These are phyloP conservation scores for Apamea anceps DNA, from an alignment of 2,888 invertebrate species.

Conservation along the genomic window DNA sequence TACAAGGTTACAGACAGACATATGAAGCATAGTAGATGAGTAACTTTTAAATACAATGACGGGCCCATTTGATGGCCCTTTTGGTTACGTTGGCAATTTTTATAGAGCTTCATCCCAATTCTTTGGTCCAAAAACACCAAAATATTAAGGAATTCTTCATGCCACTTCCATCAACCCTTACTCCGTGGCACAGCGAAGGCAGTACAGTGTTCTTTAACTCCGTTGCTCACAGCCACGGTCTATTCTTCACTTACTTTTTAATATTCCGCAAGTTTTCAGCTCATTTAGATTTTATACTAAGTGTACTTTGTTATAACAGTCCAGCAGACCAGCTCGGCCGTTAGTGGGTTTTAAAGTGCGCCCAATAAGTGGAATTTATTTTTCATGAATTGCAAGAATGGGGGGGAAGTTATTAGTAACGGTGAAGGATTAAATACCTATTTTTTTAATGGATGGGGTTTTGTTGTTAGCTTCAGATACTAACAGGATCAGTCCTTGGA, in stretches of 20 bases:
- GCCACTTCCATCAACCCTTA: constrained; percentile 64
- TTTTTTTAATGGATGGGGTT: neutral
- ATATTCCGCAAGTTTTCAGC: constrained; percentile 83
- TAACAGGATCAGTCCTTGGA: neutral
- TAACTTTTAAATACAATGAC: neutral
- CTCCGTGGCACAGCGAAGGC: constrained; percentile 52
- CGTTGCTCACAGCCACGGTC: constrained; percentile 78
- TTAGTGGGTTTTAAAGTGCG: constrained; percentile 57
- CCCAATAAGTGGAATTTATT: constrained; percentile 56
- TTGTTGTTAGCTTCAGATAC: neutral
- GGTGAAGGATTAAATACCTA: neutral
- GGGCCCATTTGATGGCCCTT: neutral
- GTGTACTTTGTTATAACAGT: constrained; percentile 69
- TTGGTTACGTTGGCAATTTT: neutral
- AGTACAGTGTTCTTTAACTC: constrained; percentile 79
- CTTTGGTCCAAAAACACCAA: too few relatives aligned
- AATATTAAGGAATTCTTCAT: neutral
- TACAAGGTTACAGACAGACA: too few relatives aligned
- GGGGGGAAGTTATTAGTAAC: neutral
- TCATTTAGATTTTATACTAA: constrained; percentile 79
- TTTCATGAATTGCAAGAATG: constrained; percentile 39
- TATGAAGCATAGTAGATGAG: neutral
- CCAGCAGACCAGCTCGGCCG: constrained; percentile 42
- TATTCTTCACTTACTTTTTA: constrained; percentile 83
- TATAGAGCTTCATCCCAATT: neutral